Evolutionary conservation across 1,140 invertebrate species (phyloP).

Genomic region (Brachionus asplanchnoidis): DNA sequence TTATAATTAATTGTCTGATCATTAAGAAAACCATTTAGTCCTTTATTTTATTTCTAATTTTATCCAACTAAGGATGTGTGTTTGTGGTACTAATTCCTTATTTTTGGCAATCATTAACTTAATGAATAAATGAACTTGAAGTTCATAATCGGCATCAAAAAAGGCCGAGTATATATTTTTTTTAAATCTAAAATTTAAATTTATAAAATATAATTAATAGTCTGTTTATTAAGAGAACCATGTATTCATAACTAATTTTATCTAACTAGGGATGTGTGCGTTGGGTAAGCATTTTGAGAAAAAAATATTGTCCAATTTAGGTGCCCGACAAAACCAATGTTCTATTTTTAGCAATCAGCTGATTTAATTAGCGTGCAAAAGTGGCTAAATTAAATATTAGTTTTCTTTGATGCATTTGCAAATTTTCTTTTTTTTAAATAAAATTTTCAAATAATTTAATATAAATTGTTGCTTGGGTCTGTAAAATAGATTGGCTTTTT

Average conservation of each 20-base stretch:
- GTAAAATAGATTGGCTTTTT: slow-evolving; percentile 2
- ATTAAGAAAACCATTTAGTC: too few species aligned
- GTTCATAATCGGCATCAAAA: too few species aligned
- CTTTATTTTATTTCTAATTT: not conserved
- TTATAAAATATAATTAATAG: not conserved
- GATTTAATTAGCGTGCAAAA: not conserved
- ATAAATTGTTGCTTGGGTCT: not conserved
- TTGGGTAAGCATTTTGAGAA: not conserved
- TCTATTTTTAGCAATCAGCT: not conserved
- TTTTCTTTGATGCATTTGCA: not conserved
- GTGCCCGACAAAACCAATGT: not conserved
- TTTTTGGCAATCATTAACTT: too few species aligned
- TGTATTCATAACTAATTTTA: not conserved
- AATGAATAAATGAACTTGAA: too few species aligned
- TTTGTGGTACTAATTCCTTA: too few species aligned
- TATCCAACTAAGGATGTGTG: not conserved
- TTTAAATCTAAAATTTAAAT: not conserved
- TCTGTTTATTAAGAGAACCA: too few species aligned
- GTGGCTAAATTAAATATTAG: not conserved
- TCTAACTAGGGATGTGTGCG: not conserved
- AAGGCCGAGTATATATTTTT: too few species aligned
- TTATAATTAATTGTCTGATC: not conserved
- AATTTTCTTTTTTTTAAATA: not conserved
- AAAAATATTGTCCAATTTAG: not conserved
- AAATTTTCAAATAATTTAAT: not conserved